Base-by-base conservation (phyloP, 2,888 invertebrate species). In the Platerodrilus igneus region DNA sequence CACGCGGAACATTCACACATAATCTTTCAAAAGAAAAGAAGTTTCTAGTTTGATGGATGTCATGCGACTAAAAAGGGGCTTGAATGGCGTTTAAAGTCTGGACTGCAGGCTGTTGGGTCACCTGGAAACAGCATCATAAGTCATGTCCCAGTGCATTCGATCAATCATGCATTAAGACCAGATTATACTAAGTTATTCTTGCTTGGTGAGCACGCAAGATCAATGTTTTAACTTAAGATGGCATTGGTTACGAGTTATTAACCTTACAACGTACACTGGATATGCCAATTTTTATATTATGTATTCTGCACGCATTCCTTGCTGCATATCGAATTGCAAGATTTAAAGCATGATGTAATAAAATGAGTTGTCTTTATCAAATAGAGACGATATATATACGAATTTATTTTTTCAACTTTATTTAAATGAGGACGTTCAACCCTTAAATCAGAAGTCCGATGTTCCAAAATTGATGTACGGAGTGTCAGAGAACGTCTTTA, bases 21-120 rank as follows among this genome's bases (percentile, higher is more conserved):
- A 39, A 23, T 23, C 22, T 16, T 23, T 18, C n/a, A 19, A 17
- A 13, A 28, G 14, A 25, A 17, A 25, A 41, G 32, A 29, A 33
- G 32, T 38, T 27, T 34, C 20, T 17, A 29, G 23, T 22, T 31
- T 40, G 39, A 37, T 31, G 26, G 41, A 36, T 36, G 32, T 14
- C 31, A 36, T 35, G 31, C 13, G 41, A 41, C 36, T n/a, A 41
- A 31, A 36, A 36, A 38, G 20, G 41, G 25, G 33, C 26, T 47
- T 29, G 37, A 37, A 34, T n/a, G 35, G 41, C 44, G 51, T 49
- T 51, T 48, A 46, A 48, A 45, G 48, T 41, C 48, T 35, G 27
- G 27, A 38, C 29, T 19, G 40, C 19, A 6, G 37, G 31, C 47
- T 42, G 49, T 45, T 42, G 40, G 47, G 45, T 49, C 49, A 45